Base-by-base conservation (phyloP, 2,888 invertebrate genomes). In the Rhaphigaster nebulosa region DNA sequence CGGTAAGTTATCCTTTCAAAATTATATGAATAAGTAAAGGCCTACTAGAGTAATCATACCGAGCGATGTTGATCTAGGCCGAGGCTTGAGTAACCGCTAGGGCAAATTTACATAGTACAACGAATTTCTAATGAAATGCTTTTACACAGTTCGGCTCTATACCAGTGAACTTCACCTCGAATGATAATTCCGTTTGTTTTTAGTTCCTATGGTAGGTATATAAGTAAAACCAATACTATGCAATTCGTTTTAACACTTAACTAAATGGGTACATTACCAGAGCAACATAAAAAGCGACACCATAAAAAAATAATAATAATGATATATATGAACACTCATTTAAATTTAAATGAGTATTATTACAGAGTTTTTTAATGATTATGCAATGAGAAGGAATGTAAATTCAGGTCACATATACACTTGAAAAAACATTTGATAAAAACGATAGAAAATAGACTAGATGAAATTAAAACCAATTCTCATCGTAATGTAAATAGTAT, bases 21-120 rank as follows among this genome's bases (percentile, higher is more conserved):
- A 76, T 34, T 76, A 76, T 76, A 29, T 65, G 65, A 29, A 65
- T 65, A 65, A 38, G 70, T 38, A 76, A 76, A 29, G 38, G 20
- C 20, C 38, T 23, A 0, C 20, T 76, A 38, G 6, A 38, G 38
- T 20, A 38, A 76, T 38, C 70, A 76, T 76, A 20, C 6, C 70
- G 70, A 38, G 70, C 34, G 6, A 20, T 76, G 70, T 76, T 76
- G 70, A 76, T 38, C 34, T 76, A 76, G 70, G 70, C 38, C 4
- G 29, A 8, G 70, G 70, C 70, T 38, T 38, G 34, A 76, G 70
- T 23, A 76, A 38, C 70, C 70, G 23, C 70, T 20, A 76, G 70
- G 8, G 70, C 70, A 76, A 76, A 76, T 76, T 76, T 76, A 76
- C 70, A 76, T 76, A 38, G 34, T 23, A 76, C 70, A 38, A 76